A percentile compares a stretch with the other conserved stretches of the same genome.
These are phyloP conservation scores for roundworm (Caenorhabditis elegans) DNA, from an alignment of 1,140 invertebrate genomes.

Conservation along the genomic window WBcel235 BX284603.4:11023001-11023500, in stretches of 20 bases:
- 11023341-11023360: conserved; percentile 59
- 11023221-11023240: conserved; percentile 67
- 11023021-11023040: no score
- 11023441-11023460: conserved; percentile 41
- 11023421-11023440: background rate
- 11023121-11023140: conserved; percentile 55
- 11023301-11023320: conserved; percentile 57
- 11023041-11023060: no score
- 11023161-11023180: conserved; percentile 53
- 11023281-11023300: conserved; percentile 59
- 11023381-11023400: background rate
- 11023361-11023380: conserved; percentile 54
- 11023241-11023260: conserved; percentile 69
- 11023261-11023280: conserved; percentile 65
- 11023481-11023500: conserved; percentile 61
- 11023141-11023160: conserved; percentile 49
- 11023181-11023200: conserved; percentile 61
- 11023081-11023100: no score
- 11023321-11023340: conserved; percentile 56
- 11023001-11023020: no score
- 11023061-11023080: no score
- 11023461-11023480: conserved; percentile 56
- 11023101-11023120: background rate
- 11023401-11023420: background rate
- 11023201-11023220: conserved; percentile 66